These are phyloP conservation scores for Caenorhabditis sp. DNA, from an alignment of 2,888 invertebrate genomes.

Conservation along the genomic window DNA sequence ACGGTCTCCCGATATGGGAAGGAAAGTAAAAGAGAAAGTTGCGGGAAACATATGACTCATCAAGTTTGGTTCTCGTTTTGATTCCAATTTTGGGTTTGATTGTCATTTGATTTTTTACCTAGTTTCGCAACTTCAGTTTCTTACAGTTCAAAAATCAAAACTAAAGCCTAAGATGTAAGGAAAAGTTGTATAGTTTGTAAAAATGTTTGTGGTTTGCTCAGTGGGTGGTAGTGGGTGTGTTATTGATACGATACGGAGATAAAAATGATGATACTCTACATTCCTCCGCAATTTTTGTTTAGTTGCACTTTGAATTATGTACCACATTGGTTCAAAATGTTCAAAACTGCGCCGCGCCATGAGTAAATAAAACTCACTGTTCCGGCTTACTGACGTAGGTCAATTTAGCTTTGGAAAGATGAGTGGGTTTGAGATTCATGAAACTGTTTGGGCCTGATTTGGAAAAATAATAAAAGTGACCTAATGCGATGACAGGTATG, in stretches of 20 bases:
- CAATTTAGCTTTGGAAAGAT: conserved; percentile 1
- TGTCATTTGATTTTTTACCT: too few relatives aligned
- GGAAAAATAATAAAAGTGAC: too few relatives aligned
- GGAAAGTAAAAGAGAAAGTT: conserved; percentile 33
- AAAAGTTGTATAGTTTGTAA: too few relatives aligned
- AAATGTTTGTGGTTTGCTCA: neutral
- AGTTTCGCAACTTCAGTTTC: neutral
- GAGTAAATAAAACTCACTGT: conserved; percentile 38
- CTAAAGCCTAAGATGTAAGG: too few relatives aligned
- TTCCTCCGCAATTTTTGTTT: neutral
- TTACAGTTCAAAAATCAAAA: too few relatives aligned
- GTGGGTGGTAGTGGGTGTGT: neutral
- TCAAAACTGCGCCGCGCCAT: conserved; percentile 50
- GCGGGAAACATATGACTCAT: conserved; percentile 59
- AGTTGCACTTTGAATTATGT: conserved; percentile 25
- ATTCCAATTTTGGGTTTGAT: neutral
- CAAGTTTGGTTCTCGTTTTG: conserved; percentile 6
- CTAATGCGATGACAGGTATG: neutral
- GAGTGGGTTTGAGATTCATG: neutral
- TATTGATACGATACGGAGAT: neutral
- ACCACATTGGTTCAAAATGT: conserved; percentile 49
- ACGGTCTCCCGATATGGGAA: conserved; percentile 32
- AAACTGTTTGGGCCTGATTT: too few relatives aligned
- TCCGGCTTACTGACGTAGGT: conserved; percentile 52
- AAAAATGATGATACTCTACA: conserved; percentile 25